Conservation (phyloP, 1,140 invertebrate species). For the Asobara japonica region DNA sequence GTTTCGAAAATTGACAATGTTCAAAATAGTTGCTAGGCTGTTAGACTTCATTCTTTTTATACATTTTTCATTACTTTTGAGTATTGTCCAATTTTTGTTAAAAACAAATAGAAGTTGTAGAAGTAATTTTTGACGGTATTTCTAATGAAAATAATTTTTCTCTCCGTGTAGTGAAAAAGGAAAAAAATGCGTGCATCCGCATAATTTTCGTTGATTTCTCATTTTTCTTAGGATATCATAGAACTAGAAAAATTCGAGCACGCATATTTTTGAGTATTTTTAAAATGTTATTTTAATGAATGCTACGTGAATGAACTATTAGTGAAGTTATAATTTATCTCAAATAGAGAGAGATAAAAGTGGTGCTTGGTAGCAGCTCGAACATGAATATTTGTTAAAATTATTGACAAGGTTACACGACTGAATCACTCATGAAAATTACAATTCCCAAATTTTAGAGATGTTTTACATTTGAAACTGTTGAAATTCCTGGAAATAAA, state of each 20-base stretch:
- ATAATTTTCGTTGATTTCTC: background rate
- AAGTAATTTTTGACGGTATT: background rate
- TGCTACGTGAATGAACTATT: background rate
- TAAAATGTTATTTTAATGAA: background rate
- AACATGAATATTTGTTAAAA: conserved; percentile 33
- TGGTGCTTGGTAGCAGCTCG: conserved; percentile 59
- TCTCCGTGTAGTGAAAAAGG: too few relatives aligned
- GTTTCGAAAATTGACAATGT: too few relatives aligned
- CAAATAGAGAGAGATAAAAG: background rate
- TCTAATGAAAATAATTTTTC: background rate
- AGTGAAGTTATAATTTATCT: background rate
- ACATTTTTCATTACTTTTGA: too few relatives aligned
- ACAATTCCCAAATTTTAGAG: too few relatives aligned
- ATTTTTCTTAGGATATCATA: background rate
- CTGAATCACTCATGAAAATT: too few relatives aligned
- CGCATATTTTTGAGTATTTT: background rate
- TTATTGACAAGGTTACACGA: background rate
- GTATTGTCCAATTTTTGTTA: too few relatives aligned
- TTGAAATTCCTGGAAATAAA: too few relatives aligned
- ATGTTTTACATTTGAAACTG: too few relatives aligned
- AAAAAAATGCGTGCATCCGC: background rate
- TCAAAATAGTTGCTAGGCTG: too few relatives aligned
- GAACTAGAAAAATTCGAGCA: background rate
- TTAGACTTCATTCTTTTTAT: too few relatives aligned
- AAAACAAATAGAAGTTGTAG: too few relatives aligned